Evolutionary conservation across 2,888 invertebrate genomes (phyloP), one percentile per base, ranked within the genome.

Genomic region (Troides helena): DNA sequence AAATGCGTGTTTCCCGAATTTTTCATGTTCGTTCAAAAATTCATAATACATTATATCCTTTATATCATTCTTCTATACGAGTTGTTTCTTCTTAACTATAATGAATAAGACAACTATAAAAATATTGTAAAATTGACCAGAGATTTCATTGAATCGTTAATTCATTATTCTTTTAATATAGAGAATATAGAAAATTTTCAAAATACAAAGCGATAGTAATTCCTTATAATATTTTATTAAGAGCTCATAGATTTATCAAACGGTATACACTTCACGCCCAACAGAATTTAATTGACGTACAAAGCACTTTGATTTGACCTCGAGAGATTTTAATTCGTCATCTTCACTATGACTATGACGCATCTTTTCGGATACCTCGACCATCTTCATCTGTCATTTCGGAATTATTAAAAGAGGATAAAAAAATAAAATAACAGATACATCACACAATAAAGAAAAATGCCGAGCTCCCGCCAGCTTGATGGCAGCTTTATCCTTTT

Each of bases 301-400:
- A 71, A 76, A 74, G 74, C 75, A 73, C 72, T 74, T 72, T 74
- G 78, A 80, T 80, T 79, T 76, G 65, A 73, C 70, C 71, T 67
- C 71, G 71, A 72, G 73, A 76, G 78, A 78, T 81, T 78, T 73
- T 77, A 73, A 78, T 78, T 80, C 75, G 74, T 75, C 79, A 78
- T 78, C 77, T 72, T 74, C 68, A 77, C 75, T 78, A 76, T 75
- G 75, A 74, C 77, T 78, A 80, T 85, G 85, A 87, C 84, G 85
- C 85, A 85, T 79, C 81, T 79, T 78, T 70, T 71, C 77, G 74
- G 74, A 76, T 77, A 76, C 77, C 75, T 76, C 81, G 81, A 80
- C 81, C 85, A 84, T 86, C 87, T 87, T 88, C 88, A 89, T 88
- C 85, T 90, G 92, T 92, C 92, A 92, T 86, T 85, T 84, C 59